phyloP scores from a whole-genome alignment of 2,113 vertebrate genomes.

The Pelusios castaneus region DNA sequence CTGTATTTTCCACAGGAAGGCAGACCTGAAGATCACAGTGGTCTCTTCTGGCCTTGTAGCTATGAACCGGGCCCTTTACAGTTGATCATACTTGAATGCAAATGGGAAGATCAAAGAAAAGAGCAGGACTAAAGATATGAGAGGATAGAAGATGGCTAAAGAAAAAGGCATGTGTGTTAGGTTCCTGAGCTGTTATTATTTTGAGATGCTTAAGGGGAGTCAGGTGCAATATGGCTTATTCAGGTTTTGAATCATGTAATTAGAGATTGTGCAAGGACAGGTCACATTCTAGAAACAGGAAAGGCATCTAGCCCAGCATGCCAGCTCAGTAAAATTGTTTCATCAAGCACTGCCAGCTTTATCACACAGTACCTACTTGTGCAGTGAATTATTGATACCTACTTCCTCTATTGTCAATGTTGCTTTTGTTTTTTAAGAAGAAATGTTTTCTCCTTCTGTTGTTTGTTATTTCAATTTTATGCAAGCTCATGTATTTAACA shows the following conservation, averaged over 20 bases:
- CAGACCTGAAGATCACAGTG: background rate
- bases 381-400: background rate
- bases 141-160: background rate
- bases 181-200: background rate
- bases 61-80: background rate
- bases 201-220: constrained; percentile 5
- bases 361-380: background rate
- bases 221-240: constrained; percentile 24
- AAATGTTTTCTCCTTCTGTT: background rate
- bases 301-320: constrained; percentile 40
- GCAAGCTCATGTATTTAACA: background rate
- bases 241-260: constrained; percentile 52
- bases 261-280: constrained; percentile 67
- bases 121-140: background rate
- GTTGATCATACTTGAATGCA: background rate
- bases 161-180: background rate
- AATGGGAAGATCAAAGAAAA: background rate
- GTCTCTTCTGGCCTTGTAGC: background rate
- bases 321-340: constrained; percentile 34
- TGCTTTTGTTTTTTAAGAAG: background rate
- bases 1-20: background rate
- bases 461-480: background rate
- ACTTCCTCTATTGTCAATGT: background rate
- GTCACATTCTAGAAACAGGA: constrained; percentile 55
- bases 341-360: constrained; percentile 47